Base-by-base conservation (phyloP, 1,140 invertebrate genomes). In the Drosophila malerkotliana region DNA sequence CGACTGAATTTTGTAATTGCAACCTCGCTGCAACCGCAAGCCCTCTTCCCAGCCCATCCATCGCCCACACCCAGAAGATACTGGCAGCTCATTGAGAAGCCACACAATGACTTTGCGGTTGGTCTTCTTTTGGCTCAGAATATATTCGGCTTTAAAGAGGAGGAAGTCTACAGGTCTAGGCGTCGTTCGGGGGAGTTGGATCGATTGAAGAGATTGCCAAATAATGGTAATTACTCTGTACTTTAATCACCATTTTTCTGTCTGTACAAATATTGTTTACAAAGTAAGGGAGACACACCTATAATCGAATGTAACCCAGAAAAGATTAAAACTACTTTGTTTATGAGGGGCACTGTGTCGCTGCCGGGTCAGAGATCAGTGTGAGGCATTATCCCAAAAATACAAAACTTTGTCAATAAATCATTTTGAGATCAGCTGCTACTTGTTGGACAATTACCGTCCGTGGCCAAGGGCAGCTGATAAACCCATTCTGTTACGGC, bases 61-160 rank as follows among this genome's bases (percentile, higher is more conserved):
- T 6, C 41, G 51, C 62, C 64, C 61, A 24, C 34, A 21, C 76
- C 54, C 69, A 56, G 10, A 45, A 47, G 18, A 49, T 26, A 44
- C 41, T 44, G 14, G 9, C 15, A 49, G 54, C 37, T 52, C 45
- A 72, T 55, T 57, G 77, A 34, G 77, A 85, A 84, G 81, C 81
- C 82, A 66, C 45, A 85, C 81, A 84, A 85, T 77, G 71, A 85
- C 75, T 77, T 64, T 80, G 77, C 56, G 72, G 77, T 85, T 48
- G 64, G 72, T 80, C 55, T 62, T 54, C 58, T 73, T 39, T 44
- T 28, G 28, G n/a, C 34, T 18, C 45, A 72, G 28, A 39, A 74
- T 74, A 54, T 68, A 78, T 28, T 59, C 32, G 37, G 48, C 41
- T 41, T 54, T 53, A 28, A 60, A 44, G 48, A 45, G 47, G 64